Base-by-base conservation (phyloP, 1,140 invertebrate species). In the Caenorhabditis remanei region DNA sequence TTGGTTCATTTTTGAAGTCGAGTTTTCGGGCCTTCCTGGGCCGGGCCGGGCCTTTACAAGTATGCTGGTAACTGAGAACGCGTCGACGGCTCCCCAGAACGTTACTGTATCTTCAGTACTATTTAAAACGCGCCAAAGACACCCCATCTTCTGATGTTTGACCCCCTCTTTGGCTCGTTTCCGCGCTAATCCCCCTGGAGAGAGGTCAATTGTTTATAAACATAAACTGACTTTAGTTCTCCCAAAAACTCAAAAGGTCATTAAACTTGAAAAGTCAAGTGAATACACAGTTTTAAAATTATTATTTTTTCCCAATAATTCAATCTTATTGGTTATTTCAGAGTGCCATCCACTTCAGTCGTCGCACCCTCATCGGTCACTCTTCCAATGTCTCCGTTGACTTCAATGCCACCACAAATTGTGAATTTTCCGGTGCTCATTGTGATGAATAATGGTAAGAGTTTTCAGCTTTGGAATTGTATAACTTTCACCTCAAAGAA, bases 291-390 rank as follows among this genome's bases (percentile, higher is more conserved):
- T 6, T 21, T 41, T 84, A 1, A 32, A 32, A 32, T 1, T 32
- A n/a, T n/a, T n/a, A n/a, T 32, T 32, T 32, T 32, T 32, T 32
- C 32, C 2, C 32, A 32, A 32, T 32, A 32, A 32, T 32, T 32
- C 32, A 0, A 32, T 32, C 32, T 32, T 32, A 32, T 32, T 32
- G 32, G 32, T 32, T 32, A 32, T 65, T 71, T 11, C 67, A 67
- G 85, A 85, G 63, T 85, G 14, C 63, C 85, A 79, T 55, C 63
- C 63, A 79, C 63, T 50, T 79, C 85, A 71, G 63, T 84, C 58
- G 50, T 83, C 55, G 32, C 32, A 32, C 83, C 83, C 8, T 58
- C 61, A 13, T 65, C 83, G 55, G 56, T 84, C 83, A 84, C 61
- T 48, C 55, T 84, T 32, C 85, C 63, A 58, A 67, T 65, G 85